A percentile compares a stretch with the other conserved stretches of the same genome.
These are phyloP conservation scores for Perca fluviatilis DNA, from an alignment of 2,113 vertebrate species.

Conservation along the genomic window DNA sequence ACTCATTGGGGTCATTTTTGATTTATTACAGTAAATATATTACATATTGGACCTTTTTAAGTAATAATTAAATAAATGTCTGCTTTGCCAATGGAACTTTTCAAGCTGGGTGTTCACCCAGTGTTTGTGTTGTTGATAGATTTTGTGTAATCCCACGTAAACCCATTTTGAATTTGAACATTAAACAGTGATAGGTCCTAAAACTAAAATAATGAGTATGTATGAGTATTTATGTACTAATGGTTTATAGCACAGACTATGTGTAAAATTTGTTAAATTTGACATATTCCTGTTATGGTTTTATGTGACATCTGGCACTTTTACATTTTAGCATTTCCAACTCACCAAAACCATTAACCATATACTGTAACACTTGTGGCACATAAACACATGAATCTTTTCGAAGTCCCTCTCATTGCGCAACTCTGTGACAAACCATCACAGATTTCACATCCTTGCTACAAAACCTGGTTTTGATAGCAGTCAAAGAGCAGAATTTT, in stretches of 20 bases:
- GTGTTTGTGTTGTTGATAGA: background rate
- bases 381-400: background rate
- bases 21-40: too few species aligned
- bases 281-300: background rate
- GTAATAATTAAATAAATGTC: background rate
- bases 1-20: too few species aligned
- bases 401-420: background rate
- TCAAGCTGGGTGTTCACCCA: slow-evolving; percentile 1
- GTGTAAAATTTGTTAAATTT: background rate
- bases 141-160: too few species aligned
- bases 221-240: background rate
- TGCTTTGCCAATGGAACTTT: slow-evolving; percentile 4
- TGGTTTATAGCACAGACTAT: background rate
- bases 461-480: slow-evolving; percentile 32
- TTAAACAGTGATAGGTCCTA: background rate
- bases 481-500: slow-evolving; percentile 30
- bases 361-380: background rate
- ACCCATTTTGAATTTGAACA: background rate
- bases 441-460: slow-evolving; percentile 12
- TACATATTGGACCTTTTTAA: background rate
- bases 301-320: background rate
- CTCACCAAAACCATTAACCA: background rate
- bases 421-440: slow-evolving; percentile 24
- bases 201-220: background rate
- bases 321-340: background rate